Percentiles rank a stretch among this genome's conserved stretches.
These are phyloP conservation scores for Hydractinia symbiolongicarpus DNA, from an alignment of 30 jellyfish, hydroid and myxozoan species.

Conservation along the genomic window DNA sequence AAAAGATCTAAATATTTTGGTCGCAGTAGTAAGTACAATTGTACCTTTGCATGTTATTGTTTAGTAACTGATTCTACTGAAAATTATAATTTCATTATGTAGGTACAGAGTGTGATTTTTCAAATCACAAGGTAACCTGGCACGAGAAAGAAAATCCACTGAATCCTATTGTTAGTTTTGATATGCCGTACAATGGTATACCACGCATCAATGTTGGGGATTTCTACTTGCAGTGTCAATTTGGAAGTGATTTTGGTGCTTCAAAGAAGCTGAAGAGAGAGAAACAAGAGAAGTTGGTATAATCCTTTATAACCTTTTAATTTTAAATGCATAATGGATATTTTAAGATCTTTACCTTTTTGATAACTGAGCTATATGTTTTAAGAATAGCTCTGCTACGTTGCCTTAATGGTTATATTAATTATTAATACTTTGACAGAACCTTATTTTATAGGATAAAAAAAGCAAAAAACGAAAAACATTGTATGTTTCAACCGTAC, in stretches of 20 bases:
- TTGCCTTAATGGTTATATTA: too few relatives aligned
- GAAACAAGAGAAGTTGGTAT: background rate
- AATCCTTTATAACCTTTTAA: background rate
- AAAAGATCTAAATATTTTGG: too few relatives aligned
- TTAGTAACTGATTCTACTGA: too few relatives aligned
- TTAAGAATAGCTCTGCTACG: too few relatives aligned
- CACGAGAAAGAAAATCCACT: background rate
- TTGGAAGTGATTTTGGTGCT: background rate
- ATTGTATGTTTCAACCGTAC: too few relatives aligned
- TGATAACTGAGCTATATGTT: too few relatives aligned
- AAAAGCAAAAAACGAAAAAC: too few relatives aligned
- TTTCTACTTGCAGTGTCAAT: background rate
- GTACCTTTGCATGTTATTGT: too few relatives aligned
- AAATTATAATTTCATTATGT: background rate
- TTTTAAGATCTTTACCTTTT: background rate
- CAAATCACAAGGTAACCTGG: background rate
- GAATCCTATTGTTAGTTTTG: background rate
- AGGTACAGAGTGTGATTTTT: background rate
- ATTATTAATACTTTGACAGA: too few relatives aligned
- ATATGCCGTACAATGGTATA: constrained; percentile 16
- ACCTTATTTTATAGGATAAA: too few relatives aligned
- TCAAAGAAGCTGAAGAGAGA: background rate
- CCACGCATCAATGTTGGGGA: constrained; percentile 11
- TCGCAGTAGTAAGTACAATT: too few relatives aligned
- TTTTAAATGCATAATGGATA: background rate